Conservation (phyloP, 2,113 vertebrate species). For the Eurystomus gularis region DNA sequence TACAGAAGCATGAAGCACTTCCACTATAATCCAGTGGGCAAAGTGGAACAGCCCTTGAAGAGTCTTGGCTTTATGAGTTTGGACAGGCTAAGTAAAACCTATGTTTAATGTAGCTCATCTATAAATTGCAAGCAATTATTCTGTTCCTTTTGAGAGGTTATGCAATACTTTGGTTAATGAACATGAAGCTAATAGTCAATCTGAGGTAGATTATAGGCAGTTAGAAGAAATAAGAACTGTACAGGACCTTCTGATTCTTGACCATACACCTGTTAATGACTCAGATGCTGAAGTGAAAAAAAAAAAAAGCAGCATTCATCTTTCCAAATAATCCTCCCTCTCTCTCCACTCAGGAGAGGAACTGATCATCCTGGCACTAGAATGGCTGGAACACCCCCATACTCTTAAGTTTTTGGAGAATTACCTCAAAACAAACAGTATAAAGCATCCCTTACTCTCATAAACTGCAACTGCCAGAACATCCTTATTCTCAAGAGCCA, state of each 20-base stretch:
- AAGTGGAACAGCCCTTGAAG: neutral
- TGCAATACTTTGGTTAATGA: neutral
- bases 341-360: neutral
- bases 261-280: neutral
- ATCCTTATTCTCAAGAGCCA: slow-evolving; percentile 1
- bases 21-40: neutral
- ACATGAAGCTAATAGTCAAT: neutral
- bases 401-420: neutral
- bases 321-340: neutral
- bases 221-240: neutral
- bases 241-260: neutral
- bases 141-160: neutral
- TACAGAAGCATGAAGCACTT: neutral
- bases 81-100: neutral
- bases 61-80: neutral
- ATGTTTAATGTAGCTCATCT: neutral
- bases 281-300: neutral
- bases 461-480: slow-evolving; percentile 16
- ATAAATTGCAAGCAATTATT: neutral
- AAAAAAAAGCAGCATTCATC: neutral
- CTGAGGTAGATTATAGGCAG: neutral
- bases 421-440: slow-evolving; percentile 5
- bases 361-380: neutral
- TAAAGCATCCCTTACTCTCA: slow-evolving; percentile 11
- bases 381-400: neutral